Percentiles rank a stretch among this genome's conserved stretches.
phyloP scores from a whole-genome alignment of 1,140 invertebrate species.

The Elymnias hypermnestra region DNA sequence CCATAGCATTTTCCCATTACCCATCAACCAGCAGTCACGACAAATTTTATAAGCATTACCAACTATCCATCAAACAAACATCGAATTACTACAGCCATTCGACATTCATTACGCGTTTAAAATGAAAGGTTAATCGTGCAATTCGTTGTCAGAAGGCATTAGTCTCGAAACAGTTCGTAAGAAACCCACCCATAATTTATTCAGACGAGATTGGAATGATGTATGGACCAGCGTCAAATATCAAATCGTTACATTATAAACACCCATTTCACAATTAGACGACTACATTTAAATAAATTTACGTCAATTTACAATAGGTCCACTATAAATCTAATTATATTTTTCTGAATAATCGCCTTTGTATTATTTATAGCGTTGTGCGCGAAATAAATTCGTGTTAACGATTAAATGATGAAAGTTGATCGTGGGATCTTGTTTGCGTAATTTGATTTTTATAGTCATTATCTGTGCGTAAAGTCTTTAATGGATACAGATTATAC shows the following conservation, averaged over 20 bases:
- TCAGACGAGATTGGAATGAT: conserved; percentile 38
- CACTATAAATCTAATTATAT: conserved; percentile 58
- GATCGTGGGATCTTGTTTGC: conserved; percentile 22
- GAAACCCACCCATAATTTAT: conserved; percentile 32
- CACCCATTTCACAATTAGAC: conserved; percentile 59
- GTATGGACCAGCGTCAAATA: conserved; percentile 54
- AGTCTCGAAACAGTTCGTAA: conserved; percentile 27
- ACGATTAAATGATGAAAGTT: conserved; percentile 29
- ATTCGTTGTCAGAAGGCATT: conserved; percentile 28
- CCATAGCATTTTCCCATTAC: conserved; percentile 59
- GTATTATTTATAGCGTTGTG: conserved; percentile 8
- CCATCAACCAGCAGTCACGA: conserved; percentile 63
- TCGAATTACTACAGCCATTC: conserved; percentile 21
- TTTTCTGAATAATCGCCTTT: conserved; percentile 18
- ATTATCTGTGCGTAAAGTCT: conserved; percentile 10
- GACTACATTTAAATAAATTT: conserved; percentile 65
- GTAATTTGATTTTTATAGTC: conserved; percentile 22
- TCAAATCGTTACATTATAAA: conserved; percentile 58
- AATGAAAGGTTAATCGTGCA: conserved; percentile 18
- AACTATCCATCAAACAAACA: conserved; percentile 47
- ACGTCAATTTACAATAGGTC: conserved; percentile 49
- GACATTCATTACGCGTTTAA: conserved; percentile 21
- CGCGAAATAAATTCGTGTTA: conserved; percentile 17
- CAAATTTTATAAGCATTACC: conserved; percentile 65
- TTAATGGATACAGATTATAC: conserved; percentile 4